Evolutionary conservation across 1,140 invertebrate genomes (phyloP).

Genomic region (Myzus persicae): DNA sequence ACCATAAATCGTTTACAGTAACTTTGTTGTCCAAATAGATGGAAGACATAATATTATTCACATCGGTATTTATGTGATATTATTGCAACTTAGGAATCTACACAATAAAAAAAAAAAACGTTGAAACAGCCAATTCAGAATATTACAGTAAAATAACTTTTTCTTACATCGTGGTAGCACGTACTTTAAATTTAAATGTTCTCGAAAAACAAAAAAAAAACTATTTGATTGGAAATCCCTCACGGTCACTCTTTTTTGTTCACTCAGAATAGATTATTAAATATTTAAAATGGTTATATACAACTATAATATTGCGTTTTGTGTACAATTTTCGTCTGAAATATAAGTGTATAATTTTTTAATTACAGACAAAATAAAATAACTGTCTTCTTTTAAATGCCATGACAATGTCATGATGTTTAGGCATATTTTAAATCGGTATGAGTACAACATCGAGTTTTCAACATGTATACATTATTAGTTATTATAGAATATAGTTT

Average conservation of each 20-base stretch:
- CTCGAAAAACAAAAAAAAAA: background rate
- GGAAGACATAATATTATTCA: background rate
- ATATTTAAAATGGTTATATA: background rate
- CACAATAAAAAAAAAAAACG: too few species aligned
- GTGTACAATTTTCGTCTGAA: background rate
- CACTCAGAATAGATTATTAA: background rate
- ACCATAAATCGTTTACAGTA: background rate
- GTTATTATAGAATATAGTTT: background rate
- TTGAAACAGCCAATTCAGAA: background rate
- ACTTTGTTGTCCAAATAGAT: background rate
- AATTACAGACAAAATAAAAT: background rate
- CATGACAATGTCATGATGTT: background rate
- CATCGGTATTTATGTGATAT: background rate
- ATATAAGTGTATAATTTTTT: background rate
- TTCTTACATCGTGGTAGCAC: background rate
- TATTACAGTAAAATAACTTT: background rate
- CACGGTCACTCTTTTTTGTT: background rate
- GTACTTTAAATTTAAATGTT: background rate
- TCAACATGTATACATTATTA: background rate
- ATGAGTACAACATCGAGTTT: too few species aligned
- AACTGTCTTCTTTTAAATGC: background rate
- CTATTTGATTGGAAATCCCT: background rate
- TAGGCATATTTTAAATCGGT: background rate
- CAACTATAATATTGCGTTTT: background rate
- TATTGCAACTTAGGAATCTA: background rate